Percentiles rank a stretch among this genome's conserved stretches.
phyloP scores from a whole-genome alignment of 2,888 invertebrate species.

The Choristoneura rosaceana region DNA sequence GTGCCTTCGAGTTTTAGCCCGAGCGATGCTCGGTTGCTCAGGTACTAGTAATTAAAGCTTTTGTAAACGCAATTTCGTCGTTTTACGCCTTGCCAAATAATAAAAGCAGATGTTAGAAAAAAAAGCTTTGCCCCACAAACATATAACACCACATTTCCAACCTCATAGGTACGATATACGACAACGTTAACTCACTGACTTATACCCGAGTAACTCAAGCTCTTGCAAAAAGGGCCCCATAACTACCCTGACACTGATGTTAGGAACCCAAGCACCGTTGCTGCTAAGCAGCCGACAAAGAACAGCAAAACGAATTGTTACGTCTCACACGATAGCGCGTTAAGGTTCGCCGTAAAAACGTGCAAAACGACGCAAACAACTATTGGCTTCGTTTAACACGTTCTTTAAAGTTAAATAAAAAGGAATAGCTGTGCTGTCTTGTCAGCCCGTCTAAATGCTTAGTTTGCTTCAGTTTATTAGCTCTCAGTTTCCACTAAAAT shows the following conservation, averaged over 20 bases:
- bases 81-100: no score
- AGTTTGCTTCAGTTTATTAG: not conserved
- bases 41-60: no score
- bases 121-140: not conserved
- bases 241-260: conserved; percentile 42
- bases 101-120: no score
- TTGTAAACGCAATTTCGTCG: no score
- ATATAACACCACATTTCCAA: not conserved
- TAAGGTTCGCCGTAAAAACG: conserved; percentile 53
- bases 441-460: conserved; percentile 9
- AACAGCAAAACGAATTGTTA: conserved; percentile 51
- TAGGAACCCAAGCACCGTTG: conserved; percentile 51
- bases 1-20: no score
- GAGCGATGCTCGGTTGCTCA: no score
- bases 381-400: conserved; percentile 33
- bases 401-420: conserved; percentile 35
- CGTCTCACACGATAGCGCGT: conserved; percentile 48
- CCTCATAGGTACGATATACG: conserved; percentile 4
- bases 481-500: not conserved
- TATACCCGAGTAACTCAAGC: conserved; percentile 5
- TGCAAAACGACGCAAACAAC: conserved; percentile 42
- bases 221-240: conserved; percentile 40
- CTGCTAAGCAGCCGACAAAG: conserved; percentile 53
- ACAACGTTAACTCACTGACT: not conserved
- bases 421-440: conserved; percentile 8